A percentile compares a stretch with the other conserved stretches of the same genome.
phyloP scores from a whole-genome alignment of 2,888 invertebrate genomes.

The Erannis defoliaria region DNA sequence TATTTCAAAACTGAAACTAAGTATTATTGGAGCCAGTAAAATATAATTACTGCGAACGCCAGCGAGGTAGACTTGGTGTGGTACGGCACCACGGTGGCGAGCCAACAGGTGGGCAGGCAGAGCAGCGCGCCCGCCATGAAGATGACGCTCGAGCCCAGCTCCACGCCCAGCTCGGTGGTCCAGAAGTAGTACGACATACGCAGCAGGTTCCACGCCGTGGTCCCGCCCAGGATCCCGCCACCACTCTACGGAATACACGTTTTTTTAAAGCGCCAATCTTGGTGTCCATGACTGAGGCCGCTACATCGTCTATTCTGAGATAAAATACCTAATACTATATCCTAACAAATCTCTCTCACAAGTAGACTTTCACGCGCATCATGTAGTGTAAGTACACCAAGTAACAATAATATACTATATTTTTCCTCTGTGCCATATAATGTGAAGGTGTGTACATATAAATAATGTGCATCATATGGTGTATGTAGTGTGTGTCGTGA shows the following conservation, averaged over 20 bases:
- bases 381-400: too few species aligned
- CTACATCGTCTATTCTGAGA: too few species aligned
- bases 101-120: constrained; percentile 79
- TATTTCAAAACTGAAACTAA: neutral
- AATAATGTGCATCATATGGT: too few species aligned
- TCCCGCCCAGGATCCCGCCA: constrained; percentile 73
- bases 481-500: too few species aligned
- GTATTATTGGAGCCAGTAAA: too few species aligned
- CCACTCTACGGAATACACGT: constrained; percentile 65
- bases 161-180: constrained; percentile 75
- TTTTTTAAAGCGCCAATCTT: neutral
- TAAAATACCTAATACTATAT: too few species aligned
- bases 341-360: too few species aligned
- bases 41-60: constrained; percentile 61
- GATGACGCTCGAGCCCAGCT: constrained; percentile 66
- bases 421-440: too few species aligned
- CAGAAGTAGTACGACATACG: constrained; percentile 81
- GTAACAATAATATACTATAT: too few species aligned
- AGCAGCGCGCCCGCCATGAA: constrained; percentile 71
- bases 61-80: constrained; percentile 65
- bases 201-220: constrained; percentile 71
- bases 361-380: too few species aligned
- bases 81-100: constrained; percentile 74
- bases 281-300: too few species aligned
- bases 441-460: too few species aligned